A percentile compares a stretch with the other conserved stretches of the same genome.
Conservation (phyloP, 2,888 invertebrate genomes). For the Platycnemis pennipes region DNA sequence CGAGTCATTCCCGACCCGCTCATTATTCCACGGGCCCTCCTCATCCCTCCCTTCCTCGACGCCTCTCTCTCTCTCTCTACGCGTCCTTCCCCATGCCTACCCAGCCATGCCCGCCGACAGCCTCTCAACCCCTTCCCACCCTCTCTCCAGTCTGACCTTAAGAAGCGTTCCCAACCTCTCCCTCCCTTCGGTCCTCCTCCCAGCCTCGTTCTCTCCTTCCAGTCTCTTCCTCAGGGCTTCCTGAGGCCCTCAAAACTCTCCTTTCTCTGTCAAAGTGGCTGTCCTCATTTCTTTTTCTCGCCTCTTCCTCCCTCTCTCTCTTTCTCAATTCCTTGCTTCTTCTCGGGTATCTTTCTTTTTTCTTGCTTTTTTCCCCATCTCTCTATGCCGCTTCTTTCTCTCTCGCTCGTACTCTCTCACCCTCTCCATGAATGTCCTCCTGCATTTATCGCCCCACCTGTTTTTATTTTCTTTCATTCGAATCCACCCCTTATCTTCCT, state of each 20-base stretch:
- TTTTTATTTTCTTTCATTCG: neutral
- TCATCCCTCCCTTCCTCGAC: neutral
- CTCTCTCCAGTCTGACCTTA: neutral
- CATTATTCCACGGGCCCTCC: slow-evolving; percentile 21
- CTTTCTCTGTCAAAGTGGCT: neutral
- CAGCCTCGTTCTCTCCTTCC: neutral
- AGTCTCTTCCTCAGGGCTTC: neutral
- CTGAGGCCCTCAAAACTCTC: neutral
- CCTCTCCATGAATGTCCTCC: neutral
- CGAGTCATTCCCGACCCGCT: slow-evolving; percentile 42
- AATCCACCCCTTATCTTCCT: neutral
- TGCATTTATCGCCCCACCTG: neutral
- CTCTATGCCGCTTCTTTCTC: too few relatives aligned
- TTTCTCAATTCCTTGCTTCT: neutral
- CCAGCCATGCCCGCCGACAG: neutral
- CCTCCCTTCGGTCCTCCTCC: too few relatives aligned
- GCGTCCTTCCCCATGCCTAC: neutral
- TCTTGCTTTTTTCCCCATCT: neutral
- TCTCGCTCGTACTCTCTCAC: neutral
- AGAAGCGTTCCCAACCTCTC: neutral
- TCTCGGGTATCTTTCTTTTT: neutral
- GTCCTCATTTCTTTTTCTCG: neutral
- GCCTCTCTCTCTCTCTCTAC: neutral
- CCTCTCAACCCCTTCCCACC: neutral
- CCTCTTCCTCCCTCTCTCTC: too few relatives aligned